These are phyloP conservation scores for Patiria pectinifera DNA, from an alignment of 53 echinoderm and acorn worm species.

Conservation along the genomic window DNA sequence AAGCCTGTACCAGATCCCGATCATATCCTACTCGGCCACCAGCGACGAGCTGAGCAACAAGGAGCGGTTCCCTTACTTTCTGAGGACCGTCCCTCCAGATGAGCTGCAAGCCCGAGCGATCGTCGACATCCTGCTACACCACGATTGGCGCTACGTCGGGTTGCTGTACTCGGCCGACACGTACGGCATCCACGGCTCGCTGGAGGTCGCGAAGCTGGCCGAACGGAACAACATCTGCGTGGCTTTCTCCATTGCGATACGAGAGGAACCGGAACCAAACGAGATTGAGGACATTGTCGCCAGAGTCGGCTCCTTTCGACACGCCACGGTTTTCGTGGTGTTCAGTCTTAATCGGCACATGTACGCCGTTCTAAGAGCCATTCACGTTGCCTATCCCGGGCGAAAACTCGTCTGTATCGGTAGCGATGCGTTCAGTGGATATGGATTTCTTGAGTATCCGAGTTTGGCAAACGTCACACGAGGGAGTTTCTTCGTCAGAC, in stretches of 20 bases:
- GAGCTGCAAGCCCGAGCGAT: conserved; percentile 10
- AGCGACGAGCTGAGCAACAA: conserved; percentile 36
- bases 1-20: not conserved
- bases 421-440: not conserved
- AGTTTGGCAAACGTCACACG: not conserved
- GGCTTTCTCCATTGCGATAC: not conserved
- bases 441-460: not conserved
- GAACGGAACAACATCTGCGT: not conserved
- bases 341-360: not conserved
- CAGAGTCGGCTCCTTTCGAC: not conserved
- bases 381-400: not conserved
- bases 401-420: not conserved
- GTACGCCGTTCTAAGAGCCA: not conserved
- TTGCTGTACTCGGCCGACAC: not conserved
- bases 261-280: not conserved
- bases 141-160: conserved; percentile 3
- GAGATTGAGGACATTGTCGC: not conserved
- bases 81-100: conserved; percentile 25
- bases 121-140: not conserved
- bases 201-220: not conserved
- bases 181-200: conserved; percentile 20
- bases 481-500: not conserved
- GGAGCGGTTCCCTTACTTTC: conserved; percentile 15
- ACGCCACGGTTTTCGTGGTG: not conserved
- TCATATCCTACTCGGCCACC: conserved; percentile 23